Conservation (phyloP, 2,797 vertebrate genomes). For the Carapus acus region DNA sequence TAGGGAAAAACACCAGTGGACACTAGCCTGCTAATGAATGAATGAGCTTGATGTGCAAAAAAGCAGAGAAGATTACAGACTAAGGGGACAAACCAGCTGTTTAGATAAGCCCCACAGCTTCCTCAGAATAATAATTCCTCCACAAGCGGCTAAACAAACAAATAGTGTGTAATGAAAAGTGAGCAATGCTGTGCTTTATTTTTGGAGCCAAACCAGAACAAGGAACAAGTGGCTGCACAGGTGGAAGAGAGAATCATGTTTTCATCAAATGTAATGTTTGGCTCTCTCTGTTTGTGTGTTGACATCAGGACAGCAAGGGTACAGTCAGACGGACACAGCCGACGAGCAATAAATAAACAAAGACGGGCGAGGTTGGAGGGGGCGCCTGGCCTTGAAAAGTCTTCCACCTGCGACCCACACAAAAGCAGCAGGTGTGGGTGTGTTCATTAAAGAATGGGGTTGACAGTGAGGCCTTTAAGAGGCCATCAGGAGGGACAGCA, state of each 20-base stretch:
- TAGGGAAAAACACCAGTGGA: constrained; percentile 53
- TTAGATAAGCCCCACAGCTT: constrained; percentile 52
- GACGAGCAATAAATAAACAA: constrained; percentile 69
- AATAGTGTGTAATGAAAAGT: constrained; percentile 30
- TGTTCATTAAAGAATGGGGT: constrained; percentile 68
- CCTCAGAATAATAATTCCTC: constrained; percentile 57
- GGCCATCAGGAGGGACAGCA: constrained; percentile 67
- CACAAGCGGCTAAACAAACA: constrained; percentile 34
- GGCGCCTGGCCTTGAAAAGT: constrained; percentile 48
- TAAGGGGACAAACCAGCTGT: constrained; percentile 61
- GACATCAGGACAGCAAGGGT: constrained; percentile 52
- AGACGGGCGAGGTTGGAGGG: constrained; percentile 29
- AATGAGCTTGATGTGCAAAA: constrained; percentile 67
- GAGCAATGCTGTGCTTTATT: constrained; percentile 34
- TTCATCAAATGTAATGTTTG: constrained; percentile 45
- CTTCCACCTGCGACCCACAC: constrained; percentile 62
- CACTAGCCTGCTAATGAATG: constrained; percentile 62
- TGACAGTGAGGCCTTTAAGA: constrained; percentile 70
- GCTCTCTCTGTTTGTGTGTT: constrained; percentile 47
- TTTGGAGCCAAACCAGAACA: constrained; percentile 13
- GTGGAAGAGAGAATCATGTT: constrained; percentile 44
- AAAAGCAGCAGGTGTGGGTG: constrained; percentile 60
- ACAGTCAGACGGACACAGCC: constrained; percentile 43
- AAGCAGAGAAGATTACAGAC: constrained; percentile 66
- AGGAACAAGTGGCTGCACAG: neutral